Evolutionary conservation across 2,888 invertebrate genomes (phyloP).

Genomic region (Melipona bicolor): DNA sequence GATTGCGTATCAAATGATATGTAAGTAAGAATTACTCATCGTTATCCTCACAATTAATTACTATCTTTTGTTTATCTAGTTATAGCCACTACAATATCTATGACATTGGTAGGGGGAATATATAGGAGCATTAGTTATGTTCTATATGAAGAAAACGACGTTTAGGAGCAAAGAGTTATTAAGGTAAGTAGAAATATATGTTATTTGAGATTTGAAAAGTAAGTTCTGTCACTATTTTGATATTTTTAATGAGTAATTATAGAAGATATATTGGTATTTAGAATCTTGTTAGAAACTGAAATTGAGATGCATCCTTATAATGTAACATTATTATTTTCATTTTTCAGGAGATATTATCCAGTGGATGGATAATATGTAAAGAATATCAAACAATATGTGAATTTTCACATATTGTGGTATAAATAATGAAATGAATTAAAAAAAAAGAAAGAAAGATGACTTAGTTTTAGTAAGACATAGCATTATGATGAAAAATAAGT

Average conservation of each 20-base stretch:
- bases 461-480: constrained; percentile 21
- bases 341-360: constrained; percentile 68
- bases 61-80: constrained; percentile 43
- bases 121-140: constrained; percentile 47
- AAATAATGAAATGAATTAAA: constrained; percentile 31
- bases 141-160: constrained; percentile 58
- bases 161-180: constrained; percentile 39
- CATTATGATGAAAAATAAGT: constrained; percentile 22
- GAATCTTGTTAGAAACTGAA: neutral
- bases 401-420: constrained; percentile 40
- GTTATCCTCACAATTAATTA: neutral
- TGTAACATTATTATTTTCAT: constrained; percentile 50
- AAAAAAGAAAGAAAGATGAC: neutral
- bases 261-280: neutral
- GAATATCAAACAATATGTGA: constrained; percentile 35
- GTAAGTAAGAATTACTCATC: constrained; percentile 54
- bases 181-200: constrained; percentile 49
- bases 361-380: constrained; percentile 59
- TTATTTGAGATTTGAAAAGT: neutral
- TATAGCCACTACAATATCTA: constrained; percentile 55
- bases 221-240: neutral
- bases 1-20: constrained; percentile 50
- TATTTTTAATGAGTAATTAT: constrained; percentile 6
- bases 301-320: constrained; percentile 4
- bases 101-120: constrained; percentile 56